Evolutionary conservation across 2,113 vertebrate genomes (phyloP), one percentile per base, ranked within the genome.

Genomic region (Macrotus californicus): DNA sequence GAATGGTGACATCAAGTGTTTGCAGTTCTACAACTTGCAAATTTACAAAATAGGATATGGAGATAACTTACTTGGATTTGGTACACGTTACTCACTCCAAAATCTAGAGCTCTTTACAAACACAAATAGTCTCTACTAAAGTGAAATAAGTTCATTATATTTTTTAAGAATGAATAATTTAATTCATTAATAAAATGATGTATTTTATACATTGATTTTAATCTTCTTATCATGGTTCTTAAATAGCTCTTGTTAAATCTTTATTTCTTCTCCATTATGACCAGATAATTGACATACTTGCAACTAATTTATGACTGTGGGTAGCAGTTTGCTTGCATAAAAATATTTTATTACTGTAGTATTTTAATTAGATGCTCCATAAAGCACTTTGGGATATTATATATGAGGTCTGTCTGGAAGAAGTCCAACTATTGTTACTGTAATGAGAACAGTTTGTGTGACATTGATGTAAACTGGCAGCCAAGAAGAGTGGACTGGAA

Each of bases 301-400:
- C 13, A 80, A 61, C 56, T 84, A 94, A 79, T 94, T 89, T n/a
- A 48, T 90, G 56, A 66, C 31, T 56, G 12, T 76, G 26, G 19
- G 34, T 76, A 87, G 31, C 19, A 54, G 14, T 87, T 93, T 81
- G 3, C n/a, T 19, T 83, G 0, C 4, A 79, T 76, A 79, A 89
- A 92, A 94, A 80, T 89, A 89, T 93, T 93, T 59, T 10, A 61
- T 83, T 94, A 34, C 34, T 52, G 54, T 14, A 5, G 31, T 95
- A 94, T 89, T 95, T 95, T 89, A 96, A 95, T 95, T 96, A 89
- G 59, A 86, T 87, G 3, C 16, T 91, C 82, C 48, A 86, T 95
- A 94, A 96, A 88, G 15, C 13, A 56, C 14, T 73, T 76, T 64
- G 41, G 19, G 18, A 39, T 69, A 36, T 36, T 69, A 36, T 69